These are phyloP conservation scores for Procambarus virginalis DNA, from an alignment of 1,140 invertebrate species.

Conservation along the genomic window DNA sequence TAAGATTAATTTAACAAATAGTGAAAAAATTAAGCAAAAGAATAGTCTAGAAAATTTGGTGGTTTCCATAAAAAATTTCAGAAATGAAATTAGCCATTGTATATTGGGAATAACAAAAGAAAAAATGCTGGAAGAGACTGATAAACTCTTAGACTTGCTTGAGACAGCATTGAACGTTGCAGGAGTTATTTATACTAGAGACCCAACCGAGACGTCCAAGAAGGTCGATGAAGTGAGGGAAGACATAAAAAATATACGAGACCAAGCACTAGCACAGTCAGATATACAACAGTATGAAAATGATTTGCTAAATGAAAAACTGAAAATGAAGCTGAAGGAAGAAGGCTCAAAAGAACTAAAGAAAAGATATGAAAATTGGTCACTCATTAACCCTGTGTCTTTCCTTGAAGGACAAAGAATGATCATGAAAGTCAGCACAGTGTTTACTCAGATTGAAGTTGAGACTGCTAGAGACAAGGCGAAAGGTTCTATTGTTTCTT, in stretches of 20 bases:
- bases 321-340: background rate
- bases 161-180: background rate
- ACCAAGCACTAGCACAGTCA: background rate
- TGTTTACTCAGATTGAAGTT: slow-evolving; percentile 41
- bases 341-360: slow-evolving; percentile 20
- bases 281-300: slow-evolving; percentile 17
- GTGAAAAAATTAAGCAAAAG: background rate
- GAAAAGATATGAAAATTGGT: background rate
- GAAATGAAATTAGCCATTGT: slow-evolving; percentile 8
- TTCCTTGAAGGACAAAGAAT: slow-evolving; percentile 12
- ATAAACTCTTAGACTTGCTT: background rate
- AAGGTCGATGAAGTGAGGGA: slow-evolving; percentile 1
- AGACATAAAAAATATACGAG: background rate
- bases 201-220: background rate
- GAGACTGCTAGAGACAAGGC: slow-evolving; percentile 7
- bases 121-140: background rate
- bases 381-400: slow-evolving; percentile 18
- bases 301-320: slow-evolving; percentile 4
- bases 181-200: background rate
- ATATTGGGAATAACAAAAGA: slow-evolving; percentile 5
- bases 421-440: background rate
- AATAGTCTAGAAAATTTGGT: slow-evolving; percentile 11
- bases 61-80: slow-evolving; percentile 1
- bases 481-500: slow-evolving; percentile 15
- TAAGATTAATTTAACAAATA: background rate